A percentile compares a stretch with the other conserved stretches of the same genome.
Conservation (phyloP, 2,797 vertebrate genomes). For the Sciaenops ocellatus region DNA sequence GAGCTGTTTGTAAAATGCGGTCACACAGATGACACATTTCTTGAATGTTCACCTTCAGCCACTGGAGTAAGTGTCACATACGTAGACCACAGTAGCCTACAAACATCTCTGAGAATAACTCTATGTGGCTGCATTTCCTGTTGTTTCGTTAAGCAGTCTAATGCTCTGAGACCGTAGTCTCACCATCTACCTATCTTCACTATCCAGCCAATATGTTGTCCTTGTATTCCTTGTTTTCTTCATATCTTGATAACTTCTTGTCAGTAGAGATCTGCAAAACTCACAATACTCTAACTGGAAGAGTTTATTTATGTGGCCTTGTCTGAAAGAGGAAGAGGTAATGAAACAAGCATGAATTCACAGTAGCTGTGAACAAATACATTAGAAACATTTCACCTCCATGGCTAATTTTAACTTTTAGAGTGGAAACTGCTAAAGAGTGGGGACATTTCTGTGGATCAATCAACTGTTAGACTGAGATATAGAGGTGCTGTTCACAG, state of each 20-base stretch:
- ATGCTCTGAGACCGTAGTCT: neutral
- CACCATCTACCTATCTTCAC: too few relatives aligned
- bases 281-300: neutral
- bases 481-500: too few relatives aligned
- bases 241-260: too few relatives aligned
- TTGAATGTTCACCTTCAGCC: neutral
- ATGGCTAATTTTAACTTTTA: too few relatives aligned
- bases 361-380: too few relatives aligned
- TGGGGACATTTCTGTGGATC: too few relatives aligned
- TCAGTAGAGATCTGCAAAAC: neutral
- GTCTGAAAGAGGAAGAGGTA: neutral
- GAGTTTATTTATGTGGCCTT: neutral
- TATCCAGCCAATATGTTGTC: too few relatives aligned
- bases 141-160: neutral
- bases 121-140: conserved; percentile 12
- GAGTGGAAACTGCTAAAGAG: too few relatives aligned
- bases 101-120: neutral
- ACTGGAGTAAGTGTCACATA: neutral
- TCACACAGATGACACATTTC: conserved; percentile 4
- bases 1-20: neutral
- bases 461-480: too few relatives aligned
- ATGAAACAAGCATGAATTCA: neutral
- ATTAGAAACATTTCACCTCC: too few relatives aligned
- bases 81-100: conserved; percentile 4
- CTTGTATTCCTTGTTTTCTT: too few relatives aligned